Base-by-base conservation (phyloP, 2,797 vertebrate species). In the Smutsia temminckii region DNA sequence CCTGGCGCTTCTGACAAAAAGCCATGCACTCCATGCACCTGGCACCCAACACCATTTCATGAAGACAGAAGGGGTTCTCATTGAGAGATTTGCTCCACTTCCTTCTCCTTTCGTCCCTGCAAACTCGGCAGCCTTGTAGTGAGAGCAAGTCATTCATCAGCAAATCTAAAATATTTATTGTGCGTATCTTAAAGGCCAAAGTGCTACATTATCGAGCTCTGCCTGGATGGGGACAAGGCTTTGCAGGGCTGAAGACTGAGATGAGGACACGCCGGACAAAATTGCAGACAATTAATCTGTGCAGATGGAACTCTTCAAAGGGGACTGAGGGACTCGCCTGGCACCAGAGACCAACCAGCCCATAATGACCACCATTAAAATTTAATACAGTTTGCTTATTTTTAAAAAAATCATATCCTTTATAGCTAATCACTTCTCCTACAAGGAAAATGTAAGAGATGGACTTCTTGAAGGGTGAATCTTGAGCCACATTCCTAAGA, bases 111-210 rank as follows among this genome's bases (percentile, higher is more conserved):
- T 75, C 23, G 2, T 32, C 84, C 64, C 93, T 95, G 88, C 94
- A 79, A 74, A 85, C 59, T 89, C 40, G 20, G 81, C 90, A 89
- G 92, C 80, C 90, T 90, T 69, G 69, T 42, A 29, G 0, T 51
- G 25, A 87, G 77, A 66, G 46, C 57, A 34, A 95, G 94, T 55
- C 96, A 84, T 95, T 95, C 34, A 42, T 97, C 96, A 96, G 97
- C 95, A 96, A 80, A 97, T 93, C 96, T 97, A 89, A 95, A 94
- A 94, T 96, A 96, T 97, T 97, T 97, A 97, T 94, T 72, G 75
- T 91, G 93, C 95, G 89, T 87, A 97, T 95, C 94, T 96, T 93
- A 97, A 97, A 96, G 90, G 93, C 87, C 97, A 94, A 68, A 95
- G 96, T 18, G 78, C 93, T 96, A 89, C n/a, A 91, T 97, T 94